Base-by-base conservation (phyloP, 2,113 vertebrate species). In the Archocentrus centrarchus region DNA sequence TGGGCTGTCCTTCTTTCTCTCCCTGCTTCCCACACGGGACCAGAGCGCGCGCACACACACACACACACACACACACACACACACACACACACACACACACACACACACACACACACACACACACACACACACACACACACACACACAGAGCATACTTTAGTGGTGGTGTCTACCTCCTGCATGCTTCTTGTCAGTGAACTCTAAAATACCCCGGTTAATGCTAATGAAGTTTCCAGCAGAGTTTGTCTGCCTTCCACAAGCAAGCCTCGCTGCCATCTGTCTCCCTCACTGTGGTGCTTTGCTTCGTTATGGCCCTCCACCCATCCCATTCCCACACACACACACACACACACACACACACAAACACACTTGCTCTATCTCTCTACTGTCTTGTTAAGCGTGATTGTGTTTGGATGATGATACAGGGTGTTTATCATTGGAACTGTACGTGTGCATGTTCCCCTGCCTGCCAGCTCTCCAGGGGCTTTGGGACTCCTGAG, bases 181-280 rank as follows among this genome's bases (percentile, higher is more conserved):
- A 83, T 76, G 61, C 75, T 60, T 89, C 80, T 85, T 85, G 89
- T 88, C 86, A 78, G 89, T 85, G 83, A 87, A 89, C 88, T 92
- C 91, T 92, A 92, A 92, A 94, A 92, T 94, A 88, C 81, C 59
- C 87, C 87, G 91, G 85, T 79, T 92, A 83, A 91, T 88, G 86
- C 89, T 92, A 93, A 93, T 89, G 88, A 92, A 91, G 91, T 82
- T 80, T 92, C 93, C 92, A 85, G 82, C 87, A 85, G 91, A 83
- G 90, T 92, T 86, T 89, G 90, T 91, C 90, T 86, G 83, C 88
- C 75, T 88, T 92, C 86, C 85, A 82, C 89, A 55, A 88, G 82
- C 75, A 58, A 80, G 77, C 88, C 84, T 88, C 41, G 27, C 53
- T 58, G 41, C 92, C 92, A 92, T 94, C 92, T 94, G 90, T 90